Percentiles rank a stretch among this genome's conserved stretches.
Evolutionary conservation across 53 echinoderm and acorn worm species (phyloP).

Genomic region (Pentamera pediparva): DNA sequence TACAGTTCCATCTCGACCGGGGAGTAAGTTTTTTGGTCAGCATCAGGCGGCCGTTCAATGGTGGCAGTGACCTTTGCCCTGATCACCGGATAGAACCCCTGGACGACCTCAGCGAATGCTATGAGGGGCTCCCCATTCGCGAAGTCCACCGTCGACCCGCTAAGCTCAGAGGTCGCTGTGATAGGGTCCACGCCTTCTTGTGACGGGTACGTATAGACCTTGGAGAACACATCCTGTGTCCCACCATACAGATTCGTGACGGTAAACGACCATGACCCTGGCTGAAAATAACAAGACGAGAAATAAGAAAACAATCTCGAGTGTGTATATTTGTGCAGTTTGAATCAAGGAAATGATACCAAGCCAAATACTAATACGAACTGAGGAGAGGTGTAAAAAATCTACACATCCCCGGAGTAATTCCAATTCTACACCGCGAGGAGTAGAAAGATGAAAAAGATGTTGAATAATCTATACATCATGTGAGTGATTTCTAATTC

Average conservation of each 20-base stretch:
- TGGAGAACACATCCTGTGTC: constrained; percentile 18
- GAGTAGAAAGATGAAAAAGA: too few species aligned
- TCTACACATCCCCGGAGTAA: too few species aligned
- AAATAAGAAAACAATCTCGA: too few species aligned
- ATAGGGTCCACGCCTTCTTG: constrained; percentile 51
- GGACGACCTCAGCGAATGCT: constrained; percentile 53
- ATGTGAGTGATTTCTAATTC: too few species aligned
- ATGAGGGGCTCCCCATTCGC: constrained; percentile 39
- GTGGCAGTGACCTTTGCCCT: constrained; percentile 52
- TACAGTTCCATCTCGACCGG: constrained; percentile 35
- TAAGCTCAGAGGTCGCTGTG: constrained; percentile 51
- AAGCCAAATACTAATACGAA: too few species aligned
- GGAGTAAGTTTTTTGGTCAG: neutral
- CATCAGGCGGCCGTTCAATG: constrained; percentile 49
- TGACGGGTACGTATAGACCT: constrained; percentile 48
- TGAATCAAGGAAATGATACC: too few species aligned
- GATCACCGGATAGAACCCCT: constrained; percentile 55
- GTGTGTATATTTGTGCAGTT: too few species aligned
- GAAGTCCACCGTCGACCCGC: constrained; percentile 47
- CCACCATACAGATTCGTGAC: neutral
- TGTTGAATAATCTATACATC: too few species aligned
- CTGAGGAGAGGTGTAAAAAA: too few species aligned
- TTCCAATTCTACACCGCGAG: too few species aligned
- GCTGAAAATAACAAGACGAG: constrained; percentile 8
- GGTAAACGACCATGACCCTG: constrained; percentile 6